Percentiles rank a stretch among this genome's conserved stretches.
These are phyloP conservation scores for Spea bombifrons DNA, from an alignment of 2,113 vertebrate species.

Conservation along the genomic window DNA sequence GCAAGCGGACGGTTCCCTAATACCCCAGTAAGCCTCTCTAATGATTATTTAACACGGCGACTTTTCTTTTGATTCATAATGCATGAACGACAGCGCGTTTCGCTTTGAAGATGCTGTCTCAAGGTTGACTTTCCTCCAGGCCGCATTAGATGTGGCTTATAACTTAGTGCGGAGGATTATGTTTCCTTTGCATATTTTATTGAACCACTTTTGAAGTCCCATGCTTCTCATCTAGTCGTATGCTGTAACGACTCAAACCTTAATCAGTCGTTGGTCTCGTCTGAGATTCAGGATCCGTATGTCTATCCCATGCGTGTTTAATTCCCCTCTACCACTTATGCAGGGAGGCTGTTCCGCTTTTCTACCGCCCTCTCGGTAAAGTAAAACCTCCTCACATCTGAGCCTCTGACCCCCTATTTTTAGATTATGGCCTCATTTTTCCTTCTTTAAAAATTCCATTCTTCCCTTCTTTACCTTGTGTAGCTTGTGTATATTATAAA, in stretches of 20 bases:
- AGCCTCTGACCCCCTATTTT: background rate
- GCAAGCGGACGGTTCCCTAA: slow-evolving; percentile 11
- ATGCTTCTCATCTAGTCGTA: background rate
- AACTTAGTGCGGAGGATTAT: slow-evolving; percentile 10
- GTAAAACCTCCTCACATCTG: too few relatives aligned
- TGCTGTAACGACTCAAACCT: too few relatives aligned
- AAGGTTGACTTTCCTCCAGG: slow-evolving; percentile 1
- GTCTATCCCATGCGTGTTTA: too few relatives aligned
- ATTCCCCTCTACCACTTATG: too few relatives aligned
- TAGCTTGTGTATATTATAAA: too few relatives aligned
- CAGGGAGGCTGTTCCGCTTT: too few relatives aligned
- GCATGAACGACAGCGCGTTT: background rate
- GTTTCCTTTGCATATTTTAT: background rate
- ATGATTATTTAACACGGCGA: slow-evolving; percentile 26
- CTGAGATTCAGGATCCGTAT: too few relatives aligned
- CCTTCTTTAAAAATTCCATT: too few relatives aligned
- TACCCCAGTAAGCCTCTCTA: background rate
- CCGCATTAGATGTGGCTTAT: slow-evolving; percentile 22
- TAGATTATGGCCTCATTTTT: too few relatives aligned
- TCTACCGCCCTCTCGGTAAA: too few relatives aligned
- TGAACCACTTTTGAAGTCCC: background rate
- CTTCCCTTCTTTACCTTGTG: too few relatives aligned
- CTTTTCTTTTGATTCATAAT: slow-evolving; percentile 17
- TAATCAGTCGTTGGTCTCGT: too few relatives aligned
- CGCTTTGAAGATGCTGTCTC: slow-evolving; percentile 28